These are phyloP conservation scores for Drosophila basisetae DNA, from an alignment of 2,888 invertebrate genomes.

Conservation along the genomic window DNA sequence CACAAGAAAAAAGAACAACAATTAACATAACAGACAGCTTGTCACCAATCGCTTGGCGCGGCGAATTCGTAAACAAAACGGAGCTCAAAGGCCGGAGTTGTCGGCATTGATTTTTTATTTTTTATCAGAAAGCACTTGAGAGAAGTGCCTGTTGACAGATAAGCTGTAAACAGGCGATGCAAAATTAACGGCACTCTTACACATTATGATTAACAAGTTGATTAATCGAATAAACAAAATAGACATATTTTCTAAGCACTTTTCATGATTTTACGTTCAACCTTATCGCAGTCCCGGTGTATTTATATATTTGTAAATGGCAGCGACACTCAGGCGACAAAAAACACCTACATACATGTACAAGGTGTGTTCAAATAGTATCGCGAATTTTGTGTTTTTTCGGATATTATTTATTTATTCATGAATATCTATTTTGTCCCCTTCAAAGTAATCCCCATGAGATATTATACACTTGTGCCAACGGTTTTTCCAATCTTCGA, in stretches of 20 bases:
- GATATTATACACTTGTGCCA: too few relatives aligned
- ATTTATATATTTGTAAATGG: slow-evolving; percentile 42
- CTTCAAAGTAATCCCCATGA: too few relatives aligned
- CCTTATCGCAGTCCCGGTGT: slow-evolving; percentile 42
- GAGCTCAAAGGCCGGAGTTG: slow-evolving; percentile 10
- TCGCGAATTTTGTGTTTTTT: too few relatives aligned
- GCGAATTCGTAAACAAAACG: slow-evolving; percentile 49
- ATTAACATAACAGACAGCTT: slow-evolving; percentile 60
- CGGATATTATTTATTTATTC: too few relatives aligned
- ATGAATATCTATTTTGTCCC: too few relatives aligned
- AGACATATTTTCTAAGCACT: slow-evolving; percentile 18
- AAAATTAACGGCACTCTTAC: slow-evolving; percentile 1
- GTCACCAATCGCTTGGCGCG: slow-evolving; percentile 48
- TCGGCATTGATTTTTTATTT: slow-evolving; percentile 7
- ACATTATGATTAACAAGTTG: slow-evolving; percentile 32
- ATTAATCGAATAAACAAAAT: slow-evolving; percentile 16
- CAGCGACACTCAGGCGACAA: slow-evolving; percentile 39
- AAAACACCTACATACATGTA: slow-evolving; percentile 1
- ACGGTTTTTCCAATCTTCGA: too few relatives aligned
- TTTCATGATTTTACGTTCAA: slow-evolving; percentile 2
- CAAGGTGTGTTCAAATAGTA: too few relatives aligned
- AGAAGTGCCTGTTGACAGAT: slow-evolving; percentile 26
- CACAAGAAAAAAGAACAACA: slow-evolving; percentile 32
- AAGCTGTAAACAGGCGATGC: slow-evolving; percentile 1
- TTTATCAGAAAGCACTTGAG: slow-evolving; percentile 35